These are phyloP conservation scores for Isichthys henryi DNA, from an alignment of 2,113 vertebrate species.

Conservation along the genomic window DNA sequence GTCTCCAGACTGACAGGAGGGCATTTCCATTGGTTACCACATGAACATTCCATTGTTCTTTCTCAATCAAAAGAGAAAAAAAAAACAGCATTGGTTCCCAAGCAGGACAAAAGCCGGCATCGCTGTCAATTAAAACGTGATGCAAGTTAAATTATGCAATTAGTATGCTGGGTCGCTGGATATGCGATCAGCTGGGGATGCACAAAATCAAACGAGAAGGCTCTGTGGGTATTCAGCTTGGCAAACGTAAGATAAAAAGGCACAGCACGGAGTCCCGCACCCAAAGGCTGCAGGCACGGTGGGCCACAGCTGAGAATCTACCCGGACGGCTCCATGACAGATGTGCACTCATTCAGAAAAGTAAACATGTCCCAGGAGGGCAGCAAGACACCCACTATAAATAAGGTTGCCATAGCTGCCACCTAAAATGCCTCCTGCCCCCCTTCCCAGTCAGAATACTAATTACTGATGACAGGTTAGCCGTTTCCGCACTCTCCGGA, in stretches of 20 bases:
- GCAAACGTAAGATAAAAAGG: background rate
- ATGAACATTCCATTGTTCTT: background rate
- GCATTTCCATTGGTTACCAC: background rate
- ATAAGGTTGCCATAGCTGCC: conserved; percentile 11
- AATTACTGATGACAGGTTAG: background rate
- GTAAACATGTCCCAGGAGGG: background rate
- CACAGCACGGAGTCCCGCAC: conserved; percentile 22
- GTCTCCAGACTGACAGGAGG: background rate
- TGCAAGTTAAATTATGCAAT: background rate
- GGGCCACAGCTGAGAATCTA: background rate
- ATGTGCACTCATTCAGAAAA: conserved; percentile 9
- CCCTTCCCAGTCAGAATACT: background rate
- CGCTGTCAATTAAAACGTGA: background rate
- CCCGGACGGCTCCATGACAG: conserved; percentile 1
- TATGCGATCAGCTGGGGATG: background rate
- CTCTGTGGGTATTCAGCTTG: background rate
- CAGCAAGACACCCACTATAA: background rate
- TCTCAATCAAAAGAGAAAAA: background rate
- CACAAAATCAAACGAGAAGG: background rate
- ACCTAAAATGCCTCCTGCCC: background rate
- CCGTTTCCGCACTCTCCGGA: background rate
- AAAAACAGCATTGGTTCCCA: background rate
- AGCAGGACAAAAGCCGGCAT: background rate
- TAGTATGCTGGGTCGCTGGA: background rate
- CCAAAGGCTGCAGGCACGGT: conserved; percentile 28